Base-by-base conservation (phyloP, 2,888 invertebrate species). In the Drosophila rubida region DNA sequence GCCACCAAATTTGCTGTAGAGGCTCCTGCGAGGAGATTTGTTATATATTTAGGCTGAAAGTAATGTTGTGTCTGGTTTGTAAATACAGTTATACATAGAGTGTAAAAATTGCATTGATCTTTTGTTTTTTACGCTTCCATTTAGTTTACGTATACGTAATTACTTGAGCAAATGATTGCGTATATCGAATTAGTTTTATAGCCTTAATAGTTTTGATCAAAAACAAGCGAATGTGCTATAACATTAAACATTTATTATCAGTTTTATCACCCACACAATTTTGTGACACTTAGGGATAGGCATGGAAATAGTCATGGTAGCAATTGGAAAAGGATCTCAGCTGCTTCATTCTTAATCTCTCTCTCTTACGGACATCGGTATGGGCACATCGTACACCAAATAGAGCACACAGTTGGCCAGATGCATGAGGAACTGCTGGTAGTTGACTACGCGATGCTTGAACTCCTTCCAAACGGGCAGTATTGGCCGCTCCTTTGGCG, bases 331-430 rank as follows among this genome's bases (percentile, higher is more conserved):
- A 42, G 37, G 22, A 44, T 69, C 46, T 60, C 58, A 66, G 50
- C 50, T 62, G 62, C 65, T 59, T 75, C 71, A 77, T 67, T 67
- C 69, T 77, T 80, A 90, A 59, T 82, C 78, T 67, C 80, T 80
- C 64, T 90, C 89, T 54, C 89, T 76, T 32, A 93, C 84, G 75
- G 93, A 89, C 69, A 93, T 88, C 42, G 93, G 91, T 93, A 95
- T 93, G 68, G 94, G 93, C 42, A 94, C 93, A 72, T 92, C 92
- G 87, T 94, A 94, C 9, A 94, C 75, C 54, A 94, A 87, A 84
- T 94, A 92, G 51, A 94, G 90, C 44, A 95, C 78, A 51, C 94
- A 94, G 82, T 93, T 93, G 0, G 93, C 89, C 46, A 95, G 91
- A 63, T 94, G 92, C 44, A 91, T 90, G 3, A 93, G 85, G 91